A percentile compares a stretch with the other conserved stretches of the same genome.
Evolutionary conservation across 1,140 invertebrate species (phyloP).

Genomic region (Drosophila persimilis): DNA sequence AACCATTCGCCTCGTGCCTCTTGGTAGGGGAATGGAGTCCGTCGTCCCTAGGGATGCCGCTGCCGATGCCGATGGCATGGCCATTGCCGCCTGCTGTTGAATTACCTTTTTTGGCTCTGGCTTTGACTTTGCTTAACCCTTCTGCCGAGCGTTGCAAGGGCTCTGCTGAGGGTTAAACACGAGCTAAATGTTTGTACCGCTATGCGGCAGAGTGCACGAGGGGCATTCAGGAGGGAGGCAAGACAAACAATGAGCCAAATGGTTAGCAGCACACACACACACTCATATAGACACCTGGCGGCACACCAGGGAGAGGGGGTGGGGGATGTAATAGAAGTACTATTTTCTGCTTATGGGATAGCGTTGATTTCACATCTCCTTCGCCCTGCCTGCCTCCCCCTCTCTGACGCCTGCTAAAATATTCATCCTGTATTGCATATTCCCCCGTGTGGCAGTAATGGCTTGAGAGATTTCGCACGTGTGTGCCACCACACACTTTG

Average conservation of each 20-base stretch:
- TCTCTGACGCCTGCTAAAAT: constrained; percentile 55
- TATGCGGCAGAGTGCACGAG: constrained; percentile 37
- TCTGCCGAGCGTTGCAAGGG: background rate
- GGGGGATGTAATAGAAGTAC: constrained; percentile 66
- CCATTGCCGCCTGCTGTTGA: constrained; percentile 24
- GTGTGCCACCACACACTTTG: constrained; percentile 63
- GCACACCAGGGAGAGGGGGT: background rate
- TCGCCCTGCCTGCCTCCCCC: background rate
- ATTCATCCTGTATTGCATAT: constrained; percentile 79
- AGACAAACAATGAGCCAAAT: constrained; percentile 6
- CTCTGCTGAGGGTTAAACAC: constrained; percentile 38
- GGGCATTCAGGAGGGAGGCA: background rate
- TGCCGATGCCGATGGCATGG: background rate
- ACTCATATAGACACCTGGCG: constrained; percentile 31
- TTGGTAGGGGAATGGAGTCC: constrained; percentile 15
- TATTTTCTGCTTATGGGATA: constrained; percentile 70
- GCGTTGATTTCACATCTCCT: constrained; percentile 63
- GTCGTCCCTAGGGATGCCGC: background rate
- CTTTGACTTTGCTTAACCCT: constrained; percentile 46
- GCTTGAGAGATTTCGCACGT: constrained; percentile 77
- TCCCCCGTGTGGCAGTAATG: constrained; percentile 45
- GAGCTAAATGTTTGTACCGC: constrained; percentile 69
- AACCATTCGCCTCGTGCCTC: constrained; percentile 9
- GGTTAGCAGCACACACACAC: background rate
- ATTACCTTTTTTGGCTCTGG: constrained; percentile 51